Evolutionary conservation across 2,797 vertebrate genomes (phyloP).

Genomic region (Ceryle rudis): DNA sequence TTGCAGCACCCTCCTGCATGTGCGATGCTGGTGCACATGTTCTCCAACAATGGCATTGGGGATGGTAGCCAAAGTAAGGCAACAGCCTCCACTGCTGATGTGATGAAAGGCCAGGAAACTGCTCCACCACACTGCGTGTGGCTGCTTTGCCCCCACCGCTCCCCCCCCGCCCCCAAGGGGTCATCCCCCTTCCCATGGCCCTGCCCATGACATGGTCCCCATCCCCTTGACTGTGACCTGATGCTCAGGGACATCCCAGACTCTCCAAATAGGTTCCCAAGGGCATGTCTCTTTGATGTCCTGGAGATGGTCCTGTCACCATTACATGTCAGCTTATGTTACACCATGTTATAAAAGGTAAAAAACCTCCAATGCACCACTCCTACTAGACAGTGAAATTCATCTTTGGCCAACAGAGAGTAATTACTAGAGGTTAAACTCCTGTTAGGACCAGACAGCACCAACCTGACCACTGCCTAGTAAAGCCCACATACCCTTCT

Average conservation of each 20-base stretch:
- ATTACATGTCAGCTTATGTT: neutral
- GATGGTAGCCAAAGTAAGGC: neutral
- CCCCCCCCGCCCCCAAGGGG: too few relatives aligned
- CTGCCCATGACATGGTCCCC: neutral
- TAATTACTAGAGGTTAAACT: neutral
- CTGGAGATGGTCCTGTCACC: neutral
- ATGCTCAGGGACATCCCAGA: neutral
- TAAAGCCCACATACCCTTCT: neutral
- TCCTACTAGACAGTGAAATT: neutral
- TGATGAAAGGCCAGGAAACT: neutral
- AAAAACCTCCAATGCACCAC: neutral
- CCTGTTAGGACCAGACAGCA: neutral
- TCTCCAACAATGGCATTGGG: rapidly evolving
- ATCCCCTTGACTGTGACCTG: neutral
- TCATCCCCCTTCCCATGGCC: neutral
- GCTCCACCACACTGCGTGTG: neutral
- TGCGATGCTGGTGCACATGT: rapidly evolving
- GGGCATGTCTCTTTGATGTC: neutral
- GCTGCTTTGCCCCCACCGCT: neutral
- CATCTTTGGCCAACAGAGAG: neutral
- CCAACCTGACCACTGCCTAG: neutral
- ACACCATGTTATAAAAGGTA: neutral
- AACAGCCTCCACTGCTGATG: neutral
- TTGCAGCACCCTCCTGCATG: neutral
- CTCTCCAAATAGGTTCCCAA: neutral